phyloP scores from a whole-genome alignment of 2,113 vertebrate genomes.

The Alligator mississippiensis region DNA sequence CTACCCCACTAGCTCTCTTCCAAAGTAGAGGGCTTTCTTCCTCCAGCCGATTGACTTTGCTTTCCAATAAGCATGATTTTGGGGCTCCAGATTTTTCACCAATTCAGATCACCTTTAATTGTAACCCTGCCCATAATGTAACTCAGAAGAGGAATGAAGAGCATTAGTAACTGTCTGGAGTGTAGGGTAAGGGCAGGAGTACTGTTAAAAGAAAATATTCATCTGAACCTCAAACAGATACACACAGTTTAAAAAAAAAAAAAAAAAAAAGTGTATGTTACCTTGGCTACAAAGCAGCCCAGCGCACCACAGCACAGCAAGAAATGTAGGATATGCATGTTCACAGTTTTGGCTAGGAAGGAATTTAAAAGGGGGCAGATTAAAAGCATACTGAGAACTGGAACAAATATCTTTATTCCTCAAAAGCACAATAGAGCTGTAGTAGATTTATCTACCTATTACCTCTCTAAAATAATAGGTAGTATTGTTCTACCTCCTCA shows the following conservation, averaged over 20 bases:
- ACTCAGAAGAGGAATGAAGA: not conserved
- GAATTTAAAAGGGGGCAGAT: slow-evolving; percentile 6
- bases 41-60: not conserved
- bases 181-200: not conserved
- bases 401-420: not conserved
- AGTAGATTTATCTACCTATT: not conserved
- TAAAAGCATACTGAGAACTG: not conserved
- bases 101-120: not conserved
- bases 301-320: slow-evolving; percentile 92
- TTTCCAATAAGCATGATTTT: no score
- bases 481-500: not conserved
- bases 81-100: not conserved
- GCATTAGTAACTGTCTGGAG: not conserved
- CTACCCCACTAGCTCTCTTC: not conserved
- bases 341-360: slow-evolving; percentile 92
- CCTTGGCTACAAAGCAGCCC: slow-evolving; percentile 94
- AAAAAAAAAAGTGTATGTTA: slow-evolving; percentile 67
- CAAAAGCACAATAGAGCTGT: not conserved
- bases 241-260: not conserved
- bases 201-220: not conserved
- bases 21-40: not conserved
- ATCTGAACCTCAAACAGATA: not conserved
- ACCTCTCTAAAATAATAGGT: not conserved
- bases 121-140: not conserved
- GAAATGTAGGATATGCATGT: slow-evolving; percentile 91